phyloP scores from a whole-genome alignment of 64 coral and sea anemone genomes.

The Anthopleura sola region DNA sequence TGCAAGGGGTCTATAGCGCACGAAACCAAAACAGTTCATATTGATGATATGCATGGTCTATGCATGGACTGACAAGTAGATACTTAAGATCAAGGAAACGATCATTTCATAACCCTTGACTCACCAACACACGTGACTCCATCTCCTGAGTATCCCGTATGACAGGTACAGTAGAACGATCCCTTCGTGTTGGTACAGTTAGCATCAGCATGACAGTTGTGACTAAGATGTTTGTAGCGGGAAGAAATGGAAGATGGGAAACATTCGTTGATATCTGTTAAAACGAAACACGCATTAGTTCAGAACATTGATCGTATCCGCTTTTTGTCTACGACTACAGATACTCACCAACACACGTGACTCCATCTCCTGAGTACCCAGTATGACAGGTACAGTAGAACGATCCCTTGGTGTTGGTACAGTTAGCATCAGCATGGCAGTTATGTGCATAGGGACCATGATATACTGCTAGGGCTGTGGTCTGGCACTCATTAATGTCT shows the following conservation, averaged over 20 bases:
- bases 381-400: constrained; percentile 64
- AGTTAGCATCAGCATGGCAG: constrained; percentile 70
- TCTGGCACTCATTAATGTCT: constrained; percentile 64
- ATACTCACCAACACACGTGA: constrained; percentile 56
- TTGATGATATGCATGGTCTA: too few relatives aligned
- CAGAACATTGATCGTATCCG: too few relatives aligned
- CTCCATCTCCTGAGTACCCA: constrained; percentile 80
- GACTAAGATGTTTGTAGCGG: constrained; percentile 9
- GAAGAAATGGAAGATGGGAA: background rate
- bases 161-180: constrained; percentile 59
- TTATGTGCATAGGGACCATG: constrained; percentile 41
- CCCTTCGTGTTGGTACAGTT: constrained; percentile 63
- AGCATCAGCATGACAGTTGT: constrained; percentile 24
- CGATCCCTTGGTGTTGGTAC: constrained; percentile 71
- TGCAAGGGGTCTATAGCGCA: too few relatives aligned
- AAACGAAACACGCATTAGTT: too few relatives aligned
- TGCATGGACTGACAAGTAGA: too few relatives aligned
- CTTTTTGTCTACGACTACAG: too few relatives aligned
- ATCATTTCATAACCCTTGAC: background rate
- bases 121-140: constrained; percentile 51
- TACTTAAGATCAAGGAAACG: too few relatives aligned
- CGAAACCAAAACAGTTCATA: too few relatives aligned
- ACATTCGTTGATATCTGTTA: background rate
- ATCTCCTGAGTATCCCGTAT: constrained; percentile 42
- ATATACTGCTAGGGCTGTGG: constrained; percentile 11